Percentiles rank a stretch among this genome's conserved stretches.
phyloP scores from a whole-genome alignment of 2,888 invertebrate species.

The Carpatolechia fugitivella region DNA sequence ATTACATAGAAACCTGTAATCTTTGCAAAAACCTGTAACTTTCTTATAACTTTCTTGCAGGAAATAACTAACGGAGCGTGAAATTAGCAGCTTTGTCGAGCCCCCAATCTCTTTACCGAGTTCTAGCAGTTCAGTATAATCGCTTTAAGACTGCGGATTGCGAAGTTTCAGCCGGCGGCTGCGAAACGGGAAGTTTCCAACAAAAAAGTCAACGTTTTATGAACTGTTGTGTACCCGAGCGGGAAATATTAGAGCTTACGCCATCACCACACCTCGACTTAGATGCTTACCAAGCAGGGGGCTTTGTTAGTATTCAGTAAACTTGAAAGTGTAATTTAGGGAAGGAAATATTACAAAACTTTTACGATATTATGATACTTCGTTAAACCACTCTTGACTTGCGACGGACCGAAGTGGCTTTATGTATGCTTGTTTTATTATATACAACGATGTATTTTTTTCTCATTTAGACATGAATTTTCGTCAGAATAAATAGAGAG shows the following conservation, averaged over 20 bases:
- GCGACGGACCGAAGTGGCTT: neutral
- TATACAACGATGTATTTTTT: no score
- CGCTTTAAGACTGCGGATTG: conserved; percentile 19
- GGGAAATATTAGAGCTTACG: conserved; percentile 8
- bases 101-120: conserved; percentile 23
- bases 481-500: no score
- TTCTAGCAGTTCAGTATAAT: conserved; percentile 20
- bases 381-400: neutral
- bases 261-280: conserved; percentile 6
- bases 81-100: conserved; percentile 25
- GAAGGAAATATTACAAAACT: conserved; percentile 1
- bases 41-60: conserved; percentile 19
- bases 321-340: conserved; percentile 2
- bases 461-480: no score
- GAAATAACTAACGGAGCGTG: conserved; percentile 23
- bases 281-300: neutral
- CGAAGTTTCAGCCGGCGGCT: conserved; percentile 17
- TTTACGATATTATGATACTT: neutral
- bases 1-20: conserved; percentile 2
- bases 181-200: conserved; percentile 19
- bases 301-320: neutral
- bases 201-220: conserved; percentile 14
- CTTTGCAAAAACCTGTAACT: conserved; percentile 15
- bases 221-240: conserved; percentile 1
- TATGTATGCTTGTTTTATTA: neutral